Base-by-base conservation (phyloP, 2,797 vertebrate genomes). In the Carapus acus region DNA sequence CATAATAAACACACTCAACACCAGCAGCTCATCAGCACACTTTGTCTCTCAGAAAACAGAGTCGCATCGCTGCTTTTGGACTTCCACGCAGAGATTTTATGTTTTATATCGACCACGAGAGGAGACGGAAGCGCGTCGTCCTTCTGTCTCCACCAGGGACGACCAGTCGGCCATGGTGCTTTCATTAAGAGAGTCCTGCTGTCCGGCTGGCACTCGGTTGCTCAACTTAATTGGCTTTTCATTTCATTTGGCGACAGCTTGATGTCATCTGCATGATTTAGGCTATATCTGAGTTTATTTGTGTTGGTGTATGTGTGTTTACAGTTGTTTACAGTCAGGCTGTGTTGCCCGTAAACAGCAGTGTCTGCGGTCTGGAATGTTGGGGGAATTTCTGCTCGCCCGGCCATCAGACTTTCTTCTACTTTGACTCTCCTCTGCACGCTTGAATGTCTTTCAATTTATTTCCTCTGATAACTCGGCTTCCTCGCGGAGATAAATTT, bases 381-480 rank as follows among this genome's bases (percentile, higher is more conserved):
- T 42, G 58, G 67, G 56, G 48, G 49, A 52, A 55, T 59, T 67
- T 71, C 40, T 67, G 52, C 49, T 14, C 40, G 36, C 67, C 52
- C 33, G 66, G 60, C 71, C 72, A 65, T 75, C 78, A 65, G 46
- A 58, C 63, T 69, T 78, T 51, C 64, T 71, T 64, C 58, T 58
- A 62, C 64, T n/a, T n/a, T 54, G 71, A 68, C 71, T 78, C 62
- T 44, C 60, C 50, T 11, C 64, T 79, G 60, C 77, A 85, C 60
- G 78, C 82, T 78, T 82, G 63, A 83, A 64, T 55, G 76, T 81
- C 76, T 85, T 85, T 84, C 79, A 82, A 83, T 87, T 83, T 81
- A 69, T 65, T 65, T 64, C 49, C 60, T 66, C 65, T 69, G 81
- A 83, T 83, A 85, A 83, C 62, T 77, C 23, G 3, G 16, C 68